phyloP scores from a whole-genome alignment of 2,797 vertebrate genomes.

The Coreius guichenoti region DNA sequence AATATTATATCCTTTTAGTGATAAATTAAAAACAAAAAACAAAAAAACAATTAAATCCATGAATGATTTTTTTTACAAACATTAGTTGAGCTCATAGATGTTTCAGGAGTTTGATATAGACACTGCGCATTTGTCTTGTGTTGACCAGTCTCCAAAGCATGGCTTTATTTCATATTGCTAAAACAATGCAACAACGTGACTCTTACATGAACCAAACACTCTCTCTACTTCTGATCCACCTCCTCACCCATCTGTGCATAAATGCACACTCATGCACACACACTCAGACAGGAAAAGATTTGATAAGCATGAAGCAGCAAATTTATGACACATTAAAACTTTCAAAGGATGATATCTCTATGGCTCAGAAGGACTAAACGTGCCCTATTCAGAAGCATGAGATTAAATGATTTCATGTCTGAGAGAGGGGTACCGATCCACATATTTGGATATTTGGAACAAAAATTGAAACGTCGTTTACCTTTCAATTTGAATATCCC shows the following conservation, averaged over 20 bases:
- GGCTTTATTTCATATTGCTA: constrained; percentile 3
- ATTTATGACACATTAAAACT: constrained; percentile 71
- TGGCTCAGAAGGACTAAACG: constrained; percentile 4
- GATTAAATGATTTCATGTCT: constrained; percentile 4
- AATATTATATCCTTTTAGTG: background rate
- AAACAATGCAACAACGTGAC: constrained; percentile 34
- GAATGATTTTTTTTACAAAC: background rate
- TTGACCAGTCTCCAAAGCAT: background rate
- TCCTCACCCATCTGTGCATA: constrained; percentile 30
- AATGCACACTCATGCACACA: constrained; percentile 35
- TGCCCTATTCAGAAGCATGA: background rate
- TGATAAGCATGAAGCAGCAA: constrained; percentile 71
- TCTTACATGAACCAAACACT: constrained; percentile 41
- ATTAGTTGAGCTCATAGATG: constrained; percentile 1
- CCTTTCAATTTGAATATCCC: background rate
- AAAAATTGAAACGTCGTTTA: background rate
- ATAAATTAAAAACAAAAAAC: background rate
- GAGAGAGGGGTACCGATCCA: background rate
- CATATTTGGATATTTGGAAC: background rate
- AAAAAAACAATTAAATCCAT: background rate
- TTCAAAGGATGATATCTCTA: constrained; percentile 55
- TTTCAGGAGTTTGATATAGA: background rate
- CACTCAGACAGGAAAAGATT: constrained; percentile 38
- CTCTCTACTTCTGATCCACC: constrained; percentile 30
- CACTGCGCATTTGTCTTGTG: background rate